Evolutionary conservation across 1,140 invertebrate genomes (phyloP), one percentile per base, ranked within the genome.

Genomic region (Marisa cornuarietis): DNA sequence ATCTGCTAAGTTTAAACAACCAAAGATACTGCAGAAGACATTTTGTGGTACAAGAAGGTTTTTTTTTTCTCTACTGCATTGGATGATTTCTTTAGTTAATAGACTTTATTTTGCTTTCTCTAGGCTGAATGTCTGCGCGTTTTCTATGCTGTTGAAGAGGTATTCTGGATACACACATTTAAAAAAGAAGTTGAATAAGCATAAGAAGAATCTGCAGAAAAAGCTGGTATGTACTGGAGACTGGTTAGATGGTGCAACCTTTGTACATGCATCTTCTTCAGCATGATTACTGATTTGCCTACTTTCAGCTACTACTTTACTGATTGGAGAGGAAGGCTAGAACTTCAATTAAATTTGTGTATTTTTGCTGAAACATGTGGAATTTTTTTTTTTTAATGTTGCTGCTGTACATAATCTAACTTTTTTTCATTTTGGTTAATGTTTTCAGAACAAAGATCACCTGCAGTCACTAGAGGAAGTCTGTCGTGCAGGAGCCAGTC

Each of bases 91-190:
- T 74, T 58, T n/a, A 26, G 13, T 54, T 18, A 52, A 20, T 24
- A n/a, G 62, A 63, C n/a, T 63, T 54, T n/a, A 52, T n/a, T 14
- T 73, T 73, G 71, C 22, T 54, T 75, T 65, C n/a, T 22, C 7
- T 42, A 76, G 74, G 74, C 20, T 76, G 26, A 76, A 51, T 51
- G 76, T 65, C 26, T 49, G 54, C 54, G 63, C 76, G 11, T 69
- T 77, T 18, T 22, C 66, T 31, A n/a, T 49, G 20, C 65, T n/a
- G 49, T 65, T 77, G n/a, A 42, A 77, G 26, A 26, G 13, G 3
- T 54, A 77, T 51, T 51, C 76, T 52, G 76, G 76, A 11, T 77
- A 77, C 76, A 77, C 65, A 42, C 76, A 26, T 31, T 49, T 77
- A 22, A 77, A 68, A 51, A 77, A 69, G 65, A 52, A 24, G 42